Percentiles rank a stretch among this genome's conserved stretches.
Conservation (phyloP, 2,113 vertebrate species). For the Psittacula cyanocephala region DNA sequence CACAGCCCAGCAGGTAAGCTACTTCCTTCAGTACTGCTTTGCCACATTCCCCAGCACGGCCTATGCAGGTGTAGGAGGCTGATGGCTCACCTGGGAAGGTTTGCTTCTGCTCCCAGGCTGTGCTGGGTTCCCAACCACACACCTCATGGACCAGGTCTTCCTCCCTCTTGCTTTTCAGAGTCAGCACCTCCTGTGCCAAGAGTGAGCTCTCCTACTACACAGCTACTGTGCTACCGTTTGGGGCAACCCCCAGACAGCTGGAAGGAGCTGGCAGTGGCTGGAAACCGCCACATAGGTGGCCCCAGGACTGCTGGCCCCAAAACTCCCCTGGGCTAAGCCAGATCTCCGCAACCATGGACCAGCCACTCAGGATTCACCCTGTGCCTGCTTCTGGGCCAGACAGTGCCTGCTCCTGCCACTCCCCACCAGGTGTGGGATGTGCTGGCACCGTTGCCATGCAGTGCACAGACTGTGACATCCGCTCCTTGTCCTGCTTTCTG, state of each 20-base stretch:
- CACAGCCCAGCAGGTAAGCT: constrained; percentile 6
- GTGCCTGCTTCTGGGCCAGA: constrained; percentile 7
- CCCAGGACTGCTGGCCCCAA: not conserved
- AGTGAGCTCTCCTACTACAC: not conserved
- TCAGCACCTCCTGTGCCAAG: not conserved
- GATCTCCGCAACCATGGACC: not conserved
- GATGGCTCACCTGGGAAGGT: not conserved
- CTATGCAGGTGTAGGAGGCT: not conserved
- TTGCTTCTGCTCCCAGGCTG: not conserved
- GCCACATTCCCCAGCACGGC: not conserved
- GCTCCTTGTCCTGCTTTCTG: not conserved
- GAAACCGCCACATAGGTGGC: not conserved
- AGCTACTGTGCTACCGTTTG: not conserved
- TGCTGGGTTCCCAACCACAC: rapidly evolving
- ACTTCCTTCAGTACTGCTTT: not conserved
- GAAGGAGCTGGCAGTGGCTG: not conserved
- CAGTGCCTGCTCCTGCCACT: not conserved
- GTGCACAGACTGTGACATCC: not conserved
- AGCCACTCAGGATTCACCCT: constrained; percentile 54
- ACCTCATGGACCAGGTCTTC: not conserved
- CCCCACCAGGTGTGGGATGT: rapidly evolving
- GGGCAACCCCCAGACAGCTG: not conserved
- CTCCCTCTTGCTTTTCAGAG: constrained; percentile 7
- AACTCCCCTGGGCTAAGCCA: not conserved
- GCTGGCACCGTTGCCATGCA: not conserved